Evolutionary conservation across 2,888 invertebrate genomes (phyloP), one percentile per base, ranked within the genome.

Genomic region (Agrilus mali): DNA sequence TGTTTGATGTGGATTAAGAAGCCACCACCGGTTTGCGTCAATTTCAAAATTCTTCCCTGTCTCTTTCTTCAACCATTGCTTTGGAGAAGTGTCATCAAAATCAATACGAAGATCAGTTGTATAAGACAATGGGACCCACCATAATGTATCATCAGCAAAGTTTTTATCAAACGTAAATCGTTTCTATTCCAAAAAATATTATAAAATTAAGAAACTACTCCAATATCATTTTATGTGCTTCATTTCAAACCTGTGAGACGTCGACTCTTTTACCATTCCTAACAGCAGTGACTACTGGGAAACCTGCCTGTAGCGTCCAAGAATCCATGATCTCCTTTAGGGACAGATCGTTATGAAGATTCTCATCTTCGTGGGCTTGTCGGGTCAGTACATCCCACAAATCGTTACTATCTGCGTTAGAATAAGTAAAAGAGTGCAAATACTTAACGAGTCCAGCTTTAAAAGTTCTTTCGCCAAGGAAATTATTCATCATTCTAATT

Each of bases 401-500:
- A 57, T 85, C 81, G 49, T 74, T 69, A 50, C 77, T 77, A 48
- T 77, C 73, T 0, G 82, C 80, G 55, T 77, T 80, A 5, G 63
- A 62, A 54, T 75, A 82, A 45, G 71, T 64, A 52, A 71, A 72
- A 7, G 60, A 61, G 16, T 66, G 63, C 31, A 80, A 59, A 52
- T 73, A 72, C 47, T 71, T 69, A 22, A 66, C 68, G 2, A 78
- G 60, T 5, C 75, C 75, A 10, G 60, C 56, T 41, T 69, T 69
- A 58, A 79, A 78, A 1, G 71, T 70, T 17, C 66, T 65, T 52
- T 78, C 76, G 1, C 83, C 83, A 10, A 85, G 68, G 55, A 81
- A 77, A 48, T 78, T 72, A 51, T 75, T 72, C 67, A 86, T 73
- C 85, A 86, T 86, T 48, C 80, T 68, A 45, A 86, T 72, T 3